Base-by-base conservation (phyloP, 2,113 vertebrate genomes). In the Spilogale gracilis region DNA sequence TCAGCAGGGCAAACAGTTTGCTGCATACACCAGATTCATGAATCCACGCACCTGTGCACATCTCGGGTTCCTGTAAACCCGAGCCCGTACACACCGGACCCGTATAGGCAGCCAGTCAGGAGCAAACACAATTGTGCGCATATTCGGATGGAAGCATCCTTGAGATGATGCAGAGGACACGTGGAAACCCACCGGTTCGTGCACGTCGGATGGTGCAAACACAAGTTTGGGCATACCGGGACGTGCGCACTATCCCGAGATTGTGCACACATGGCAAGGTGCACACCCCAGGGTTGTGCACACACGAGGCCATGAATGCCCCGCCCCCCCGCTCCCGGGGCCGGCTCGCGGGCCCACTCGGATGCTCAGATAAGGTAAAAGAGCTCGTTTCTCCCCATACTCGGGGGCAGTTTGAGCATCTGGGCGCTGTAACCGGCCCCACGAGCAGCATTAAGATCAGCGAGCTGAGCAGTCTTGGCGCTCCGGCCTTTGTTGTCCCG, bases 401-500 rank as follows among this genome's bases (percentile, higher is more conserved):
- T 27, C 1, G 25, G 82, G 9, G 32, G 17, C 6, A 38, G 20
- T 81, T 2, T 32, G 58, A 7, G 18, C 1, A 43, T 27, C 25
- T 7, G 9, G 93, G 11, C 94, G 87, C 95, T 94, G 92, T 73
- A 45, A 94, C 67, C 94, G 16, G 16, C n/a, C n/a, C 45, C 10
- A 3, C 74, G 2, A 18, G 76, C 80, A 74, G 30, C 79, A 30
- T 9, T 27, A 65, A 20, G 38, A 6, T 30, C 45, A 3, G 48
- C 38, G 50, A 21, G 5, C 69, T 4, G 14, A 69, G 6, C 63
- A 38, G 32, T 25, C 54, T 9, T 27, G 0, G 43, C 23, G 30
- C n/a, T 30, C 12, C 0, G 20, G 92, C 32, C 97, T 98, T 98
- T 98, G 98, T 98, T 97, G 65, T 79, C 92, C n/a, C n/a, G 11